phyloP scores from a whole-genome alignment of 1,140 invertebrate species.

The Anastatus disparis region DNA sequence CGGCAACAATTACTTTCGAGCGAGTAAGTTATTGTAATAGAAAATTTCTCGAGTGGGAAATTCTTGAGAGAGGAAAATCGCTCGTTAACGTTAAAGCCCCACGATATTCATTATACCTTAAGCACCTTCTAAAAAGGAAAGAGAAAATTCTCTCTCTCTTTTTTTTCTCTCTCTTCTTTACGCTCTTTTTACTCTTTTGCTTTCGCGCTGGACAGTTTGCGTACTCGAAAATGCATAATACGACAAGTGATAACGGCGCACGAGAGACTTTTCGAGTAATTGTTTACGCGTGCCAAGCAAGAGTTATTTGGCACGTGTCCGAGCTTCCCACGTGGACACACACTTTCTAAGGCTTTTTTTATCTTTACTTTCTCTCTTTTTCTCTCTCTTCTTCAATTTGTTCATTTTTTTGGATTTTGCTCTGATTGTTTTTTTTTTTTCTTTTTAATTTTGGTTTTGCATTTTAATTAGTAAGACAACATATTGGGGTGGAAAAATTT shows the following conservation, averaged over 20 bases:
- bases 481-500: too few relatives aligned
- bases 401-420: too few relatives aligned
- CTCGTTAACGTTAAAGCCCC: too few relatives aligned
- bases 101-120: too few relatives aligned
- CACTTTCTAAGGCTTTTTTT: too few relatives aligned
- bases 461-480: slow-evolving; percentile 23
- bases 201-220: neutral
- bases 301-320: slow-evolving; percentile 60
- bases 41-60: neutral
- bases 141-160: too few relatives aligned
- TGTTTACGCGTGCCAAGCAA: slow-evolving; percentile 62
- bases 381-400: neutral
- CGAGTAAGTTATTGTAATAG: too few relatives aligned
- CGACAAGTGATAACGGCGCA: slow-evolving; percentile 53
- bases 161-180: too few relatives aligned
- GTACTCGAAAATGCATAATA: slow-evolving; percentile 47
- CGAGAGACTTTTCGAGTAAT: slow-evolving; percentile 58
- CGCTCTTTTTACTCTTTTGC: too few relatives aligned
- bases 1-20: too few relatives aligned
- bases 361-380: neutral
- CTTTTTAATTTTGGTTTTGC: neutral
- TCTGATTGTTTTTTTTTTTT: neutral
- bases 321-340: slow-evolving; percentile 6
- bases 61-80: slow-evolving; percentile 1
- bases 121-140: too few relatives aligned